Percentiles rank a stretch among this genome's conserved stretches.
Conservation (phyloP, 2,113 vertebrate genomes). For the Trachemys scripta region DNA sequence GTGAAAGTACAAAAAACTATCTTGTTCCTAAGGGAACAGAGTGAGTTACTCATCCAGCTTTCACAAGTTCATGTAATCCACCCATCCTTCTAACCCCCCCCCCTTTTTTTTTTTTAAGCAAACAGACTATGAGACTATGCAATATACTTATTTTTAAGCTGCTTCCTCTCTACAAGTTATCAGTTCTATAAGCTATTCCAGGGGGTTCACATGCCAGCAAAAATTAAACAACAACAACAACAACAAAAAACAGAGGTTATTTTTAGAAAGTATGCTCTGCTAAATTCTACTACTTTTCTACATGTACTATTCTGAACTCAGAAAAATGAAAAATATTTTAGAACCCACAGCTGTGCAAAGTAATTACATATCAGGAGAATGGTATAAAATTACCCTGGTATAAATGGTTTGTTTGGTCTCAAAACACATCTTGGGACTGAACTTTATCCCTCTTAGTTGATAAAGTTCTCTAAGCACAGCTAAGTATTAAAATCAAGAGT, state of each 20-base stretch:
- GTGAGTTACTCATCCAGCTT: neutral
- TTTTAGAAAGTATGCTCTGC: constrained; percentile 21
- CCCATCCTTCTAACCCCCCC: neutral
- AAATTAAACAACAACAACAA: neutral
- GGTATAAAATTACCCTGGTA: neutral
- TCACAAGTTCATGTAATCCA: neutral
- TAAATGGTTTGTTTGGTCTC: constrained; percentile 51
- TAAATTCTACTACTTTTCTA: neutral
- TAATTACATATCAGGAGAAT: constrained; percentile 34
- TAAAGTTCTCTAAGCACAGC: constrained; percentile 22
- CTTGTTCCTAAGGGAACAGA: neutral
- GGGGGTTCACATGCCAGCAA: neutral
- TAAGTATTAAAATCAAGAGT: constrained; percentile 30
- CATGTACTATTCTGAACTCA: constrained; percentile 29
- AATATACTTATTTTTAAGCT: neutral
- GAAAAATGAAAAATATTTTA: constrained; percentile 31
- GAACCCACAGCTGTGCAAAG: constrained; percentile 5
- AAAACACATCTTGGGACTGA: constrained; percentile 33
- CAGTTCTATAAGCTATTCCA: neutral
- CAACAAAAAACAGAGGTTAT: neutral
- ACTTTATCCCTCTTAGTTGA: constrained; percentile 25
- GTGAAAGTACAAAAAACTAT: neutral
- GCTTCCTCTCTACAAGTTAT: neutral
- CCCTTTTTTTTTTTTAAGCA: neutral
- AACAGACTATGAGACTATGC: neutral